Conservation (phyloP, 2,797 vertebrate species). For the Tragopan temminckii region DNA sequence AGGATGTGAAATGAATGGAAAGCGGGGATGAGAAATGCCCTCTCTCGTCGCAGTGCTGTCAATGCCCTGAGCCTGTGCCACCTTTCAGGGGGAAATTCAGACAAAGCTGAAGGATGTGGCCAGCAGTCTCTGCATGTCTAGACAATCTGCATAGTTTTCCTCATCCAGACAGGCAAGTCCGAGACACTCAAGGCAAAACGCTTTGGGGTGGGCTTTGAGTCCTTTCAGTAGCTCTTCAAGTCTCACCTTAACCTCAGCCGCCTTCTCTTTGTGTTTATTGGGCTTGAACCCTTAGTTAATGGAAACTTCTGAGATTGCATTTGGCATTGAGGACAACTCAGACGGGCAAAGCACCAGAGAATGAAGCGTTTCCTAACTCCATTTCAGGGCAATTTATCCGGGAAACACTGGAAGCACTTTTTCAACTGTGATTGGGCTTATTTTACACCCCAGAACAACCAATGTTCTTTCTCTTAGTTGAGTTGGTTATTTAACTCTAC, state of each 20-base stretch:
- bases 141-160: conserved; percentile 39
- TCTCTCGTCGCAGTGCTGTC: conserved; percentile 5
- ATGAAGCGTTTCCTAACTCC: conserved; percentile 17
- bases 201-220: neutral
- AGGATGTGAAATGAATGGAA: neutral
- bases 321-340: neutral
- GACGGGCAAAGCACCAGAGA: neutral
- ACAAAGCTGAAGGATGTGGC: neutral
- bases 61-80: neutral
- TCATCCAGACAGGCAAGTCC: conserved; percentile 17
- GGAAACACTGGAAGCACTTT: neutral
- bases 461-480: neutral
- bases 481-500: neutral
- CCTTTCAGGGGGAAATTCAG: conserved; percentile 5
- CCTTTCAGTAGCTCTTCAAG: conserved; percentile 41
- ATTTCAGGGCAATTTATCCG: conserved; percentile 3
- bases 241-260: neutral
- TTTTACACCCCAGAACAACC: neutral
- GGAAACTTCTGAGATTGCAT: neutral
- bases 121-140: neutral
- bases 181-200: neutral
- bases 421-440: neutral
- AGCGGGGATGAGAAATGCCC: neutral
- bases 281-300: conserved; percentile 10
- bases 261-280: neutral